Percentiles rank a stretch among this genome's conserved stretches.
Evolutionary conservation across 2,888 invertebrate species (phyloP).

Genomic region (Drosophila niveifrons): DNA sequence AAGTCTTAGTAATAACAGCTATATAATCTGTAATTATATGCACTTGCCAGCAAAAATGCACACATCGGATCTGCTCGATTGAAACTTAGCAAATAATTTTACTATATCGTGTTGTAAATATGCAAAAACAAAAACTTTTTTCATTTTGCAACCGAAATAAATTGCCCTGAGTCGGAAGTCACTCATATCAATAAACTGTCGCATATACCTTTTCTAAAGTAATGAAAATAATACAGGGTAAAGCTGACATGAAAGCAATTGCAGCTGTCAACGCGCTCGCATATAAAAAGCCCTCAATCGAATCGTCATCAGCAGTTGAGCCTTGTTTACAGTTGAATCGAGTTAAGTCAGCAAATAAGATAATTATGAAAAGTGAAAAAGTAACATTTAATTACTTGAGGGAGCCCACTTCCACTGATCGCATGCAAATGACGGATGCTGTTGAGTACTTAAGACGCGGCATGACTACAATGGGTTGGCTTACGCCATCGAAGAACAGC

Average conservation of each 20-base stretch:
- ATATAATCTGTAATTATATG: conserved; percentile 1
- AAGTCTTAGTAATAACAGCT: not conserved
- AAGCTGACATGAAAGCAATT: not conserved
- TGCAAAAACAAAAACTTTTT: not conserved
- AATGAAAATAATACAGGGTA: not conserved
- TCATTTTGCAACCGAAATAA: too few relatives aligned
- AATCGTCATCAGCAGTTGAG: conserved; percentile 12
- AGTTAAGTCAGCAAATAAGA: not conserved
- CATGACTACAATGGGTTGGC: conserved; percentile 42
- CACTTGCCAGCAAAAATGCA: too few relatives aligned
- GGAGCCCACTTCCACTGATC: conserved; percentile 24
- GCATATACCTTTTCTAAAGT: not conserved
- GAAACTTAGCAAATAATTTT: not conserved
- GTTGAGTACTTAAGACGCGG: conserved; percentile 37
- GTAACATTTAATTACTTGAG: conserved; percentile 38
- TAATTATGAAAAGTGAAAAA: conserved; percentile 9
- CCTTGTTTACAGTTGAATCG: not conserved
- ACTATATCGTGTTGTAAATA: not conserved
- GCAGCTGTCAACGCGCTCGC: not conserved
- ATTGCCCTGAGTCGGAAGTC: too few relatives aligned
- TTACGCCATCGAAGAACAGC: conserved; percentile 5
- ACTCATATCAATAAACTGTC: not conserved
- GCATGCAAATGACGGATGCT: conserved; percentile 39
- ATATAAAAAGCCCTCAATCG: conserved; percentile 26
- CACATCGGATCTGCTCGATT: not conserved